Conservation (phyloP, 1,140 invertebrate genomes). For the Sycobia sp. region DNA sequence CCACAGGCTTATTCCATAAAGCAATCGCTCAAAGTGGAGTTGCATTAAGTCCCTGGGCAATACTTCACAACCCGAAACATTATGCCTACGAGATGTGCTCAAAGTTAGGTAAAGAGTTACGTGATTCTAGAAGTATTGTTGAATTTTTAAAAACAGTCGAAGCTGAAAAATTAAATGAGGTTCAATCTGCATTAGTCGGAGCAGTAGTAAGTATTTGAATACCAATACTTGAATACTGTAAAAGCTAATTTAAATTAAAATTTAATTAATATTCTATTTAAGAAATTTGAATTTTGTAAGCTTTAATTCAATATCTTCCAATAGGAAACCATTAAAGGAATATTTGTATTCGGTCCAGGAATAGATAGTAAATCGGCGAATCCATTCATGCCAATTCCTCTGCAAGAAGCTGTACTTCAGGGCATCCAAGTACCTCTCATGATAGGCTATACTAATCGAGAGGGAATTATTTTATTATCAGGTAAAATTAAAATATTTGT, state of each 20-base stretch:
- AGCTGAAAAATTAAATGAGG: conserved; percentile 23
- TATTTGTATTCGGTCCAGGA: neutral
- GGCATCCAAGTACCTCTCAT: neutral
- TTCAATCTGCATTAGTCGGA: neutral
- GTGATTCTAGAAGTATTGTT: conserved; percentile 52
- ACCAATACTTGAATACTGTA: conserved; percentile 11
- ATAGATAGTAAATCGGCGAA: neutral
- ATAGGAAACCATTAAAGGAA: neutral
- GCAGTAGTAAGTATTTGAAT: too few species aligned
- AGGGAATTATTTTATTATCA: neutral
- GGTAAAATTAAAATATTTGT: neutral
- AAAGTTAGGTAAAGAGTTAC: conserved; percentile 53
- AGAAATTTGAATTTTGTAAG: neutral
- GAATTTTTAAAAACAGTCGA: conserved; percentile 58
- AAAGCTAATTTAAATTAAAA: neutral
- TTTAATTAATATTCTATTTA: neutral
- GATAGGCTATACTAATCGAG: conserved; percentile 5
- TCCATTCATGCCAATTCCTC: neutral
- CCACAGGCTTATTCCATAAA: conserved; percentile 71
- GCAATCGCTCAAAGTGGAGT: conserved; percentile 78
- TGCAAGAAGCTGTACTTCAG: neutral
- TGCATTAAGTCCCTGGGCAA: conserved; percentile 75
- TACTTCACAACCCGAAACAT: conserved; percentile 55
- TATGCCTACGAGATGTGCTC: conserved; percentile 39
- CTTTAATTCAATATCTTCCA: too few species aligned